These are phyloP conservation scores for Aplodontia rufa DNA, from an alignment of 2,113 vertebrate genomes.

Conservation along the genomic window DNA sequence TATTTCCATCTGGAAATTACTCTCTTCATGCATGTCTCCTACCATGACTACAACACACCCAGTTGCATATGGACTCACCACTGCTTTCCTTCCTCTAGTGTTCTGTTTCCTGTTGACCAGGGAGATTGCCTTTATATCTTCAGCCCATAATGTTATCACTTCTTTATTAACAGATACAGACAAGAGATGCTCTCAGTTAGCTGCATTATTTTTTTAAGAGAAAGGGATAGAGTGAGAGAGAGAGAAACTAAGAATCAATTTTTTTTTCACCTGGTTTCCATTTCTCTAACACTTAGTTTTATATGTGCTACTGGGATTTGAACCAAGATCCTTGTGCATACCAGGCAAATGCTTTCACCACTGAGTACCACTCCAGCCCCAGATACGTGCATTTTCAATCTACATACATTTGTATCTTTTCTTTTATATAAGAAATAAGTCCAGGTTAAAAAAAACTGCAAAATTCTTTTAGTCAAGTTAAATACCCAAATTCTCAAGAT, in stretches of 20 bases:
- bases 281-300: too few relatives aligned
- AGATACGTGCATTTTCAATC: background rate
- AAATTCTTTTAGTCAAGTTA: background rate
- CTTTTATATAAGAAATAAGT: background rate
- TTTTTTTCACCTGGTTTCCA: too few relatives aligned
- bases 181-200: background rate
- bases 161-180: accelerated
- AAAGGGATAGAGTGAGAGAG: too few relatives aligned
- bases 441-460: background rate
- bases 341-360: too few relatives aligned
- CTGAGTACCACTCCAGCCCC: too few relatives aligned
- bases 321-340: too few relatives aligned
- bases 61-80: accelerated
- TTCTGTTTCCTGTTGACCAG: background rate
- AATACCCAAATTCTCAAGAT: background rate
- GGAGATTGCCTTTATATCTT: too few relatives aligned
- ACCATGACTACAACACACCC: accelerated
- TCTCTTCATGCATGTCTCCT: background rate
- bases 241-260: too few relatives aligned
- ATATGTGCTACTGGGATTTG: too few relatives aligned
- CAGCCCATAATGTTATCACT: accelerated
- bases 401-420: background rate
- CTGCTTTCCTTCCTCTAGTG: background rate
- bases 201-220: too few relatives aligned
- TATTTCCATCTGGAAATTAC: accelerated